Evolutionary conservation across 1,140 invertebrate species (phyloP), one percentile per base, ranked within the genome.

Genomic region (Drosophila prosaltans): DNA sequence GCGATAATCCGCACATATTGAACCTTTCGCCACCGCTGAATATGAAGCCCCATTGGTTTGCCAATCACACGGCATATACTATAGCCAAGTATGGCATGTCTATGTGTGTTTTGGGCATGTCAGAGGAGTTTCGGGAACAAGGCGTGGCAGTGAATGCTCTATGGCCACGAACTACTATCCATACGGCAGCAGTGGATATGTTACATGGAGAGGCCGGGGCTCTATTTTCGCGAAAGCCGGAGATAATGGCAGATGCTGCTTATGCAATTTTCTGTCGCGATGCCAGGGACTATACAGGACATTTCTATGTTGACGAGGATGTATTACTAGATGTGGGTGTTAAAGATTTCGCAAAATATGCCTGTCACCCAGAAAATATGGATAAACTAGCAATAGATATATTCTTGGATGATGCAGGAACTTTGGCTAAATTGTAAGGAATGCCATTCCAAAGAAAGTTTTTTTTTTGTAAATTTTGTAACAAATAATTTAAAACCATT

Each of bases 51-150:
- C 93, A 94, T 72, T 99, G 99, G 98, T 99, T 99, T 91, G 94
- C 95, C 71, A 94, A 96, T 91, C 97, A 99, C 93, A 95, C 98
- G 51, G 98, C 98, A 0, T 99, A 99, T 92, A 99, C 98, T 0
- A 99, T 99, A 94, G 97, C 98, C 0, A 99, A 99, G 88, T 99
- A 98, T 92, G 98, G 98, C 24, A 99, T 99, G 99, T 99, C 98
- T 0, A 98, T 99, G 97, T 99, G 98, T 93, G 98, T 97, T 1
- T 93, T 99, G 24, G 98, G 99, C 40, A 99, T 99, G 98, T 93
- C 97, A 58, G 97, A 97, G 81, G 99, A 99, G 93, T 97, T 99
- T 72, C 96, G 95, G 88, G 92, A 93, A 6, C 94, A 95, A 69
- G 95, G 96, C 57, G 96, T 99, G 74, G 98, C 96, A 57, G 98